Conservation (phyloP, 2,797 vertebrate species). For the Falco naumanni region DNA sequence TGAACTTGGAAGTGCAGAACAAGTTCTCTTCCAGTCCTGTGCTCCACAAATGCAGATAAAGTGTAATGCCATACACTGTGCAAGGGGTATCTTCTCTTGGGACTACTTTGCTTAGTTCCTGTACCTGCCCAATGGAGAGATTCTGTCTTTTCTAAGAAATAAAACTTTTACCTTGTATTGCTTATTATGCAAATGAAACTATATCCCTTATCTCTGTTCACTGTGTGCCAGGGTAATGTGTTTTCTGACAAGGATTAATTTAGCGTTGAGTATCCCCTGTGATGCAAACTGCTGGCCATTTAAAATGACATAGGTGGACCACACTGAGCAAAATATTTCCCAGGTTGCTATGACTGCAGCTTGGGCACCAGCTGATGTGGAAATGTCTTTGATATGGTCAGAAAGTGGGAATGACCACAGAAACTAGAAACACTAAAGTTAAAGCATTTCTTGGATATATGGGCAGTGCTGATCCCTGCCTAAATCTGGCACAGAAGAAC, state of each 20-base stretch:
- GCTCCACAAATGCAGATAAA: not conserved
- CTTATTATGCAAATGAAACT: not conserved
- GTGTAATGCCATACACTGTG: not conserved
- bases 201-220: not conserved
- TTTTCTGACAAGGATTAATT: not conserved
- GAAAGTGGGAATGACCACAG: not conserved
- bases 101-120: not conserved
- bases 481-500: not conserved
- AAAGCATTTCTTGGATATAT: not conserved
- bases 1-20: not conserved
- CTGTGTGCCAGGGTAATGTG: not conserved
- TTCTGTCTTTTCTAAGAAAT: not conserved
- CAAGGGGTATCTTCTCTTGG: not conserved
- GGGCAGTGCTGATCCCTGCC: not conserved
- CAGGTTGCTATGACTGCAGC: not conserved
- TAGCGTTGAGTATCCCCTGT: not conserved
- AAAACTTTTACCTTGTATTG: not conserved
- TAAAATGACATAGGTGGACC: not conserved
- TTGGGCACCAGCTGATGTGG: not conserved
- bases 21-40: not conserved
- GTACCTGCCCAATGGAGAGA: not conserved
- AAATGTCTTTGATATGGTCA: not conserved
- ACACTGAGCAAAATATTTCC: not conserved
- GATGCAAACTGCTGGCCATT: not conserved
- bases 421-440: not conserved